Evolutionary conservation across 1,140 invertebrate species (phyloP), one percentile per base, ranked within the genome.

Genomic region (Hormaphis cornu): DNA sequence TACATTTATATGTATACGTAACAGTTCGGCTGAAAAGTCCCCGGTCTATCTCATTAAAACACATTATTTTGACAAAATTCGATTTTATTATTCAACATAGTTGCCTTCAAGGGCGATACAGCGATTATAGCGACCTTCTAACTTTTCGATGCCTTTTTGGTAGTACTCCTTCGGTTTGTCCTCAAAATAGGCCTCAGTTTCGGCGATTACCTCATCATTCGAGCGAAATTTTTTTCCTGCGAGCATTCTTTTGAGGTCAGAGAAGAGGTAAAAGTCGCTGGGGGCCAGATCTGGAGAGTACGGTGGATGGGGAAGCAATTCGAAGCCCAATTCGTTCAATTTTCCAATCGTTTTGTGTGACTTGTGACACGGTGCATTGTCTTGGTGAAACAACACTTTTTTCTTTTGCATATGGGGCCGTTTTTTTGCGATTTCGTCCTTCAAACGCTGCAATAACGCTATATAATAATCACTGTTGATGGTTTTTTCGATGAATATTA

Each of bases 201-300:
- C 33, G 5, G 10, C 48, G n/a, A 26, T 52, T 8, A 72, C 33
- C 28, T 72, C 70, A 22, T 73, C 72, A 52, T 70, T 40, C 37
- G 44, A 61, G 3, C 30, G 26, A 42, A 72, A 72, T 14, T 42
- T 20, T 3, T 69, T 50, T 54, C 56, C 72, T 42, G 26, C 63
- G n/a, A 73, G 58, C 52, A 42, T 44, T 20, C 70, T 70, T 69
- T 73, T 74, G 26, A 73, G 52, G 33, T 72, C 44, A 30, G 24
- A 26, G 63, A 79, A 79, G 14, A 78, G 71, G 52, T 73, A 71
- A 24, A 73, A 78, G 48, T 79, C 74, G 50, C 72, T 74, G 6
- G 73, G 73, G n/a, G 74, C 72, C 37, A 79, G 71, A 69, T 79
- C 77, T 50, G 74, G 76, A 54, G 61, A 74, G 71, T 78, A 78